phyloP scores from a whole-genome alignment of 2,797 vertebrate species.

The Rhinatrema bivittatum region DNA sequence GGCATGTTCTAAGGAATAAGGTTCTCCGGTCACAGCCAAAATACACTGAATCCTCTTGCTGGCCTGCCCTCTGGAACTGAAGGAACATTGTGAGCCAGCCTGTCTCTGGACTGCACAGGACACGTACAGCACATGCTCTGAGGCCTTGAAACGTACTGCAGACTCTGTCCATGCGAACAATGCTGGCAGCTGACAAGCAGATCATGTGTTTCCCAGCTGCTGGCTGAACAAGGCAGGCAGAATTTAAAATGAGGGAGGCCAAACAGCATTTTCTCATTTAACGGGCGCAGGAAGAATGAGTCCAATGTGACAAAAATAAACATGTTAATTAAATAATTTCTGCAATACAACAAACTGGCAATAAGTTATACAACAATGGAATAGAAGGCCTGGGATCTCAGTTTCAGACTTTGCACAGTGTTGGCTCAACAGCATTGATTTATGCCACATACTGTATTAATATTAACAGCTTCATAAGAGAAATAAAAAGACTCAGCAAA shows the following conservation, averaged over 20 bases:
- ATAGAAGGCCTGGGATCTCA: background rate
- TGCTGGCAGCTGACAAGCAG: slow-evolving; percentile 48
- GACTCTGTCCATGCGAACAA: slow-evolving; percentile 46
- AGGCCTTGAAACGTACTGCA: slow-evolving; percentile 42
- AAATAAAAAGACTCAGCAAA: too few species aligned
- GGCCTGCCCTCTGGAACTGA: slow-evolving; percentile 30
- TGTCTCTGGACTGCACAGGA: slow-evolving; percentile 31
- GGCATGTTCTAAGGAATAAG: slow-evolving; percentile 22
- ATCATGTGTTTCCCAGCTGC: slow-evolving; percentile 43
- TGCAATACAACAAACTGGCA: too few species aligned
- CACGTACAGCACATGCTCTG: slow-evolving; percentile 45
- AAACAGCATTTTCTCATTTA: slow-evolving; percentile 25
- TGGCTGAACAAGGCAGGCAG: slow-evolving; percentile 32
- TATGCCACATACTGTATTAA: too few species aligned
- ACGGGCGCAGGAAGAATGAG: slow-evolving; percentile 21
- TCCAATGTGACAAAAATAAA: slow-evolving; percentile 4
- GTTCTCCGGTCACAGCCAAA: slow-evolving; percentile 24
- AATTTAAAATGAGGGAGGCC: slow-evolving; percentile 34
- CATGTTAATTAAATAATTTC: too few species aligned
- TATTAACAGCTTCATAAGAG: too few species aligned
- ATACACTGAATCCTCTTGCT: slow-evolving; percentile 31
- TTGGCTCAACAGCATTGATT: too few species aligned
- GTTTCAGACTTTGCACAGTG: too few species aligned
- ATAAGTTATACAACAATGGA: slow-evolving; percentile 4
- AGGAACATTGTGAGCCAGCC: slow-evolving; percentile 37